Evolutionary conservation across 2,113 vertebrate genomes (phyloP).

Genomic region (Emydura subglobosa): DNA sequence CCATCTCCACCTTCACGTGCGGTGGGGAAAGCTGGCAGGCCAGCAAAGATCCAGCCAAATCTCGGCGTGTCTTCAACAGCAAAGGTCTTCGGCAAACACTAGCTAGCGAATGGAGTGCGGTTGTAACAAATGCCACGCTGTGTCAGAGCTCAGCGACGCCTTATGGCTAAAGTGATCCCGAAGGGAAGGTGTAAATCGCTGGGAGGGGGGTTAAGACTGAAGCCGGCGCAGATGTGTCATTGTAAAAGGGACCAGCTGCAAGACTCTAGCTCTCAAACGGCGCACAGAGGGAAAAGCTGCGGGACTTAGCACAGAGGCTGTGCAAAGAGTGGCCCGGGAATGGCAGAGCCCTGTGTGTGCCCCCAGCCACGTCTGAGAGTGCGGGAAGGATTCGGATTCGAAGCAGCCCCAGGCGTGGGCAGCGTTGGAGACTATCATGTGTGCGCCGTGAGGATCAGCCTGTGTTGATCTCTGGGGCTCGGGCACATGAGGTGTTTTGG

Average conservation of each 20-base stretch:
- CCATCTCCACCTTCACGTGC: background rate
- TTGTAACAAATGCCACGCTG: background rate
- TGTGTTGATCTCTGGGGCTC: background rate
- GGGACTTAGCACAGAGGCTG: background rate
- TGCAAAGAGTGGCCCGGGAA: background rate
- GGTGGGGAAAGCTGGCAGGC: background rate
- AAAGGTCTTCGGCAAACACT: background rate
- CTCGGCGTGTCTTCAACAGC: background rate
- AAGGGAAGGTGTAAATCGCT: too few relatives aligned
- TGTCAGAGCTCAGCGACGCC: too few relatives aligned
- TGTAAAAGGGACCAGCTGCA: background rate
- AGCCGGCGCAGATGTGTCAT: too few relatives aligned
- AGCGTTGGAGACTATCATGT: too few relatives aligned
- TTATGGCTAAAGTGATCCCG: background rate
- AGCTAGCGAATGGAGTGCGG: background rate
- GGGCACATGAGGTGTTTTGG: too few relatives aligned
- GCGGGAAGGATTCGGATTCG: background rate
- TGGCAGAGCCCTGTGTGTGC: too few relatives aligned
- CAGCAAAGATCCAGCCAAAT: background rate
- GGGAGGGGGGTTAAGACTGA: background rate
- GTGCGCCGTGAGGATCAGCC: too few relatives aligned
- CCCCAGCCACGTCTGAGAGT: background rate
- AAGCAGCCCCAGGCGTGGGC: background rate
- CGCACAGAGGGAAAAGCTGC: background rate
- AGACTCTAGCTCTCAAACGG: background rate